These are phyloP conservation scores for Corvus hawaiiensis DNA, from an alignment of 2,113 vertebrate species.

Conservation along the genomic window DNA sequence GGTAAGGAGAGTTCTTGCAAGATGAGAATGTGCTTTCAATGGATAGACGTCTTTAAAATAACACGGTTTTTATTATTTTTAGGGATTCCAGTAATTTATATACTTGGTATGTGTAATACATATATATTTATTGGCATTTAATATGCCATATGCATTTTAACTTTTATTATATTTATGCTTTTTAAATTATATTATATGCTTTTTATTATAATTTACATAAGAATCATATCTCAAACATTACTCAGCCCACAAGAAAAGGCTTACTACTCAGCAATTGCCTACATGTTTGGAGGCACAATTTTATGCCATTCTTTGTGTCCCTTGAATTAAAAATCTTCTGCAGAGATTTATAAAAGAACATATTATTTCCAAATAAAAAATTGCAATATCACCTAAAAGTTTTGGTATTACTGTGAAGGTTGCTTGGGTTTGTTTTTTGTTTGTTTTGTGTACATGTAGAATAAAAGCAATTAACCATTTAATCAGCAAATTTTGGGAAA, in stretches of 20 bases:
- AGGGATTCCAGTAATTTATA: neutral
- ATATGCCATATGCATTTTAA: neutral
- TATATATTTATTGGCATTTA: neutral
- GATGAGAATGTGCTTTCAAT: neutral
- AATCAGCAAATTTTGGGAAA: neutral
- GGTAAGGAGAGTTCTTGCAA: neutral
- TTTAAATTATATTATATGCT: neutral
- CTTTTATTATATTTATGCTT: neutral
- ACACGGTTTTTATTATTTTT: neutral
- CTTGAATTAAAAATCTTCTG: neutral
- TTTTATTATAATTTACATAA: neutral
- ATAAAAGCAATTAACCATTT: neutral
- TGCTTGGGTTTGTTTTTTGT: neutral
- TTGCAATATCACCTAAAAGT: neutral
- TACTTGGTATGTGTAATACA: neutral
- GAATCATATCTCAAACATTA: neutral
- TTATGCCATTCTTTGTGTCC: neutral
- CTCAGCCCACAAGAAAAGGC: neutral
- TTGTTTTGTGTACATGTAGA: neutral
- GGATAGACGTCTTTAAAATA: neutral
- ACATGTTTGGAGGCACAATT: neutral
- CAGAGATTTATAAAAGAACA: neutral
- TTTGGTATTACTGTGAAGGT: neutral
- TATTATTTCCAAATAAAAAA: neutral
- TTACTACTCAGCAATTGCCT: neutral